Base-by-base conservation (phyloP, 2,888 invertebrate species). In the Lasioglossum oenotherae region DNA sequence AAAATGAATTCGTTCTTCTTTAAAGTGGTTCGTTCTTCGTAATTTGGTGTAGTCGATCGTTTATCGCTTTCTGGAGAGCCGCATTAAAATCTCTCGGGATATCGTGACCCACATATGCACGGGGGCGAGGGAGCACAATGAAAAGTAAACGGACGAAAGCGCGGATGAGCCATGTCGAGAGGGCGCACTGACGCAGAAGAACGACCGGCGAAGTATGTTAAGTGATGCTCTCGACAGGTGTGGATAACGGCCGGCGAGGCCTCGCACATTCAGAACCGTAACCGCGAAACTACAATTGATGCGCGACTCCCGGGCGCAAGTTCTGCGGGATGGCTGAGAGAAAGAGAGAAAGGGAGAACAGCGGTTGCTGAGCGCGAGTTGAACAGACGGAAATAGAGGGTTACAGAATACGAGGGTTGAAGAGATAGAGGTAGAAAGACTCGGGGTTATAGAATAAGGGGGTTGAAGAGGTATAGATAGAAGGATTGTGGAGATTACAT, bases 181-280 rank as follows among this genome's bases (percentile, higher is more conserved):
- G 75, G 64, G 76, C 67, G 69, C 76, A 80, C 87, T 81, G 87
- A 84, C 86, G 86, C 87, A 79, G 88, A 88, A 88, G 89, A 90
- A 91, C 88, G 86, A 79, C 86, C 80, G 87, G 77, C 87, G 88
- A 91, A 91, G 90, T 91, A 87, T 92, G 92, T 92, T 92, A 90
- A 92, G 91, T 87, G 85, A 85, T 78, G 87, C 90, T 87, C 86
- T 83, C 80, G 89, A 90, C 90, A 88, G 88, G 89, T 89, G 91
- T 87, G 87, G 80, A 87, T 88, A 90, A 92, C 88, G 85, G 89
- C 74, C 85, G 41, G 77, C 85, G 84, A 77, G 85, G 81, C 86
- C 81, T 79, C 77, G 46, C 69, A 60, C 49, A 49, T 84, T 83
- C 86, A 60, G 78, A 75, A 81, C 64, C 31, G 82, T 77, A 84